Conservation (phyloP, 2,888 invertebrate genomes). For the Cyclophora punctaria region DNA sequence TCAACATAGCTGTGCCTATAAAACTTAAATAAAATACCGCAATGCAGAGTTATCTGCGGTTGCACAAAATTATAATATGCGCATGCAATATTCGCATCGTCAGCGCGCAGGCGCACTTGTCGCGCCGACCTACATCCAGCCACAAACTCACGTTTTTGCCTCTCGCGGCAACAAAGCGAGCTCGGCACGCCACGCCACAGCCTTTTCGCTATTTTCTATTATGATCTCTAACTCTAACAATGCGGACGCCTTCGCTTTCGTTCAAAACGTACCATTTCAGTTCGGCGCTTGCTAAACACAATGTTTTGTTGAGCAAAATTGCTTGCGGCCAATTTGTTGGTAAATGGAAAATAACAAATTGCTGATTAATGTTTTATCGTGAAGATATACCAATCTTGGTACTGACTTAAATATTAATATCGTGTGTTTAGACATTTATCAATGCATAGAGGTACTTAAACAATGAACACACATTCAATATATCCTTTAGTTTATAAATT, state of each 20-base stretch:
- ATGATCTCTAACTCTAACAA: constrained; percentile 57
- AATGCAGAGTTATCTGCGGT: too few relatives aligned
- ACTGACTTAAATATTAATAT: too few relatives aligned
- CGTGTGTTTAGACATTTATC: too few relatives aligned
- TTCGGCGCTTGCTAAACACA: constrained; percentile 26
- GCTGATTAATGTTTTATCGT: not conserved
- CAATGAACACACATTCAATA: too few relatives aligned
- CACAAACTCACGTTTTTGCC: constrained; percentile 56
- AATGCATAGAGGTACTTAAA: too few relatives aligned
- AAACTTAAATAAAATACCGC: too few relatives aligned
- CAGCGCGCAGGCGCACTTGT: constrained; percentile 53
- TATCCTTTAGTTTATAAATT: too few relatives aligned
- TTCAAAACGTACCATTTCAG: constrained; percentile 45
- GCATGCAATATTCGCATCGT: constrained; percentile 19
- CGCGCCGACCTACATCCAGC: constrained; percentile 58
- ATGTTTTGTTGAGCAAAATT: constrained; percentile 27
- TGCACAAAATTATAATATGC: constrained; percentile 1
- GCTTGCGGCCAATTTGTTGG: constrained; percentile 15
- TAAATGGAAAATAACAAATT: constrained; percentile 7
- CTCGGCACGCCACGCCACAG: constrained; percentile 30
- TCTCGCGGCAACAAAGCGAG: constrained; percentile 32
- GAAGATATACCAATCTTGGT: too few relatives aligned
- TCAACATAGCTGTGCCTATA: too few relatives aligned
- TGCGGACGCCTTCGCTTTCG: constrained; percentile 68
- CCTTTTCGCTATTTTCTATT: constrained; percentile 62